phyloP scores from a whole-genome alignment of 2,113 vertebrate species.

The Peromyscus californicus region DNA sequence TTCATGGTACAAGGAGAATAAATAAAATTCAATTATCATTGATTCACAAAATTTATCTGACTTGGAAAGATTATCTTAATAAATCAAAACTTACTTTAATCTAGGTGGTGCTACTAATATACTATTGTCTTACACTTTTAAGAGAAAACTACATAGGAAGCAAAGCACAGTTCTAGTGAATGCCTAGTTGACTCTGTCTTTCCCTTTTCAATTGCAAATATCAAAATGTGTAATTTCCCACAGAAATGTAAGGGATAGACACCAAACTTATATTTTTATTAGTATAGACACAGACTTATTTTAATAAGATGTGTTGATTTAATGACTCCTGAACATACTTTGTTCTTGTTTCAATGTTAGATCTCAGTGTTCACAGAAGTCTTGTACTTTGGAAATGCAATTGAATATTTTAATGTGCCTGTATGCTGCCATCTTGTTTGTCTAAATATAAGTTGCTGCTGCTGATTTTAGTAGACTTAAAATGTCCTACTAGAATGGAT shows the following conservation, averaged over 20 bases:
- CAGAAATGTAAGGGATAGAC: neutral
- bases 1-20: neutral
- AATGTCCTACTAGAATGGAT: neutral
- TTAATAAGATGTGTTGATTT: neutral
- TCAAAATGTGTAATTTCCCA: slow-evolving; percentile 27
- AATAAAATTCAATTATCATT: neutral
- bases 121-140: neutral
- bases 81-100: neutral
- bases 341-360: neutral
- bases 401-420: neutral
- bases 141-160: neutral
- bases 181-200: neutral
- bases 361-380: neutral
- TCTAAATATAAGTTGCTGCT: neutral
- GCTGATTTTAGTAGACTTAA: neutral
- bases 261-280: neutral
- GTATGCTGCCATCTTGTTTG: neutral
- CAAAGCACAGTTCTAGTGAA: neutral
- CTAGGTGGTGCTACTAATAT: neutral
- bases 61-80: neutral
- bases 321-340: neutral
- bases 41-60: neutral
- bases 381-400: neutral
- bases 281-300: neutral
- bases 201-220: neutral